Conservation (phyloP, 2,888 invertebrate species). For the Eupithecia inturbata region DNA sequence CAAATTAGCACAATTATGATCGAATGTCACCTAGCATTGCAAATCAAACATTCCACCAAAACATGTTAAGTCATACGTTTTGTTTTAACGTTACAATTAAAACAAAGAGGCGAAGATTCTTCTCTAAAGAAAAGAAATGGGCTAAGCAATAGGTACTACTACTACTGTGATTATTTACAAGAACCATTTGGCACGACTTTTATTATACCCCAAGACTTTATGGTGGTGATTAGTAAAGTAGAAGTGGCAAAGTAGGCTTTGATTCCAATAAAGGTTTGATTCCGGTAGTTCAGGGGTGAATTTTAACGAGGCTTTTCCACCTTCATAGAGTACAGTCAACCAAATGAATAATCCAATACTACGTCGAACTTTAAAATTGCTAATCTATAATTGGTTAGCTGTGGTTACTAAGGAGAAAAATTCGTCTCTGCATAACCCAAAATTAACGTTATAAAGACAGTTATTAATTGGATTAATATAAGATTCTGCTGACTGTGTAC, state of each 20-base stretch:
- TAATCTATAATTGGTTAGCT: neutral
- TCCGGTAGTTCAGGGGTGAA: constrained; percentile 20
- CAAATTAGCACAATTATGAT: too few relatives aligned
- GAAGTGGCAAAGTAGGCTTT: neutral
- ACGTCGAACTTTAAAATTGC: neutral
- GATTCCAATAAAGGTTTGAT: constrained; percentile 3
- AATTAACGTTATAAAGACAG: neutral
- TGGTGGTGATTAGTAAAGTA: neutral
- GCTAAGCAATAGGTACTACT: too few relatives aligned
- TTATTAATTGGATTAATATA: too few relatives aligned
- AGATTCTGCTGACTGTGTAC: too few relatives aligned
- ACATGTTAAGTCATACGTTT: too few relatives aligned
- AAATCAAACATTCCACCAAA: too few relatives aligned
- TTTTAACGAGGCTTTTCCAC: constrained; percentile 18
- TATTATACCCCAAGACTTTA: neutral
- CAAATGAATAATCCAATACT: neutral
- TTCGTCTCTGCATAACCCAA: neutral
- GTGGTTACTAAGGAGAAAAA: neutral
- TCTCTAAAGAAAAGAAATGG: too few relatives aligned
- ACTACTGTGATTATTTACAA: neutral
- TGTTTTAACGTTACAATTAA: too few relatives aligned
- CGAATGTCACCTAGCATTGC: too few relatives aligned
- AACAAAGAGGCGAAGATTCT: too few relatives aligned
- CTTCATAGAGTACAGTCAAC: neutral
- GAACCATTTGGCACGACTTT: neutral